phyloP scores from a whole-genome alignment of 2,113 vertebrate genomes.

The Podilymbus podiceps region DNA sequence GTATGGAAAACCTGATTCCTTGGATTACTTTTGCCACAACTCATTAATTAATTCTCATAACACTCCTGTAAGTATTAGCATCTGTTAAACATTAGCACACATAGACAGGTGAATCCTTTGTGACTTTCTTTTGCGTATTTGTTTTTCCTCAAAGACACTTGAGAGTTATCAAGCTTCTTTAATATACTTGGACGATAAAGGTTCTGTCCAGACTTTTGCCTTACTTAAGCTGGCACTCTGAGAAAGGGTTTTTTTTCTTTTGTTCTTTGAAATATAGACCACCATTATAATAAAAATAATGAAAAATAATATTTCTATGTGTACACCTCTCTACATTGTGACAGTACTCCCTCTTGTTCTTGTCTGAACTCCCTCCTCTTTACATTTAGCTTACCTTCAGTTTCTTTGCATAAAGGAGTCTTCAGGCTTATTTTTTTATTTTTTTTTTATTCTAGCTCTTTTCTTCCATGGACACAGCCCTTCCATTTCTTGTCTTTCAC shows the following conservation, averaged over 20 bases:
- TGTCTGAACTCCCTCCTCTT: background rate
- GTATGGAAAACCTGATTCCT: background rate
- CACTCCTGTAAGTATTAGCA: constrained; percentile 5
- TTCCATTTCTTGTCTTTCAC: background rate
- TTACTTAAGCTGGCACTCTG: background rate
- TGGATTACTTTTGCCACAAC: background rate
- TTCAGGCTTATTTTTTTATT: background rate
- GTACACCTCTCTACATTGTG: background rate
- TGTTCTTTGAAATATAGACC: background rate
- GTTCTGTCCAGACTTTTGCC: background rate
- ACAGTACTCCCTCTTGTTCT: background rate
- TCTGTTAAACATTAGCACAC: constrained; percentile 23
- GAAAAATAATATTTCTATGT: background rate
- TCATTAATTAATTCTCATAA: constrained; percentile 46
- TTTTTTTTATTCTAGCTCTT: background rate
- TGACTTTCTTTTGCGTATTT: background rate
- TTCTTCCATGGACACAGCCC: background rate
- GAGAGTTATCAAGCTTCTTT: background rate
- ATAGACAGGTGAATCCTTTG: background rate
- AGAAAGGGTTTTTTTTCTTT: background rate
- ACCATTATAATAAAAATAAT: background rate
- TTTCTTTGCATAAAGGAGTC: background rate
- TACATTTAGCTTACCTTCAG: background rate
- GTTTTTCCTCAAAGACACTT: background rate
- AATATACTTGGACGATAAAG: background rate